Evolutionary conservation across 1,140 invertebrate species (phyloP).

Genomic region (Holotrichia oblita): DNA sequence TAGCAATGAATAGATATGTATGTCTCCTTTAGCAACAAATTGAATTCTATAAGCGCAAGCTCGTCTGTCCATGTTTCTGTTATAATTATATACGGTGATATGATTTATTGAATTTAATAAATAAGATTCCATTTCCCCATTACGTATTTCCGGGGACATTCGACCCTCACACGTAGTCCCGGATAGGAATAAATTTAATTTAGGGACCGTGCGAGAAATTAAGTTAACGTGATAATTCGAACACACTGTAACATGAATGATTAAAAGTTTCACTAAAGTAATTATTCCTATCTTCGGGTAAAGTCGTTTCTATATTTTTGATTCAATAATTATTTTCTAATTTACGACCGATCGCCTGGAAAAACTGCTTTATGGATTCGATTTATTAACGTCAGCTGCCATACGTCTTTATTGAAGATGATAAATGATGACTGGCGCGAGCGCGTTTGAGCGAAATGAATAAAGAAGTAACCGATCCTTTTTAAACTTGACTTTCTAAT

Average conservation of each 20-base stretch:
- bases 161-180: neutral
- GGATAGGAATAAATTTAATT: conserved; percentile 21
- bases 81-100: too few relatives aligned
- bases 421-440: neutral
- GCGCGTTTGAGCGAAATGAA: neutral
- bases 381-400: conserved; percentile 20
- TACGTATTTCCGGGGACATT: too few relatives aligned
- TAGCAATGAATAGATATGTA: too few relatives aligned
- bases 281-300: neutral
- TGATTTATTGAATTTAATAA: too few relatives aligned
- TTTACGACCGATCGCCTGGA: neutral
- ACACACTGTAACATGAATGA: neutral
- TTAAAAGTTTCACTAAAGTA: neutral
- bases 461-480: neutral
- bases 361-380: neutral
- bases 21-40: too few relatives aligned
- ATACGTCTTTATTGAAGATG: conserved; percentile 17
- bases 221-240: neutral
- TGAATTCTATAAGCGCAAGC: too few relatives aligned
- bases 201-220: neutral
- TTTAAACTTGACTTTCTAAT: neutral
- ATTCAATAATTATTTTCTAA: conserved; percentile 14
- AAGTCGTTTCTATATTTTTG: neutral
- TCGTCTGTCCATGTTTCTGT: too few relatives aligned
- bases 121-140: too few relatives aligned